Percentiles rank a stretch among this genome's conserved stretches.
phyloP scores from a whole-genome alignment of 2,113 vertebrate species.

The Halcyon senegalensis region DNA sequence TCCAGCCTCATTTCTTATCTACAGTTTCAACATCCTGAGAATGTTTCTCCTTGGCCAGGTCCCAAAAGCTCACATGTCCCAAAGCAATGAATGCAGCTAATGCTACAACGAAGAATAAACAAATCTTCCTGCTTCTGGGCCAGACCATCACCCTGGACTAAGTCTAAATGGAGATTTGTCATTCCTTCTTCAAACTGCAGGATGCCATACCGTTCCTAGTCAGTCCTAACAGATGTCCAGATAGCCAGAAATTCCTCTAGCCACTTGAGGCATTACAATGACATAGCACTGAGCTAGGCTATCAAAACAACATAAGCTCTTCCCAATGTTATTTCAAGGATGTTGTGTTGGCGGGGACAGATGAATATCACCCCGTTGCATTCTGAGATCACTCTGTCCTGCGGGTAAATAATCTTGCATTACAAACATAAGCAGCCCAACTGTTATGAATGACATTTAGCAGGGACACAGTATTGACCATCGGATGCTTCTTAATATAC shows the following conservation, averaged over 20 bases:
- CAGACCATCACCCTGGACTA: background rate
- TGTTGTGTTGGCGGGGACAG: background rate
- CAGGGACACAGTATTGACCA: background rate
- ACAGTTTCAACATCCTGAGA: background rate
- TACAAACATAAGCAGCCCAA: background rate
- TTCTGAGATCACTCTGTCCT: conserved; percentile 2
- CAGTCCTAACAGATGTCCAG: background rate
- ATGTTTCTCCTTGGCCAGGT: background rate
- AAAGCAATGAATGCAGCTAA: background rate
- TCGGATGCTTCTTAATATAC: background rate
- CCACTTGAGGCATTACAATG: background rate
- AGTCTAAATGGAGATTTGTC: background rate
- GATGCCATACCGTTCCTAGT: background rate
- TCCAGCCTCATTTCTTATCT: conserved; percentile 29
- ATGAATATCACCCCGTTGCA: background rate
- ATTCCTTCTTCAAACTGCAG: background rate
- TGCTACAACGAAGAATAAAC: background rate
- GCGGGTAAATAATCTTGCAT: background rate
- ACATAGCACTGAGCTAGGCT: background rate
- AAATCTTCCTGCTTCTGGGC: background rate
- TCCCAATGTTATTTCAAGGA: background rate
- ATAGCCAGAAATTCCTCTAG: background rate
- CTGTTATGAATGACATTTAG: background rate
- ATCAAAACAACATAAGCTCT: background rate
- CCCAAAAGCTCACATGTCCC: background rate